Conservation (phyloP, 2,113 vertebrate species). For the Coregonus clupeaformis region DNA sequence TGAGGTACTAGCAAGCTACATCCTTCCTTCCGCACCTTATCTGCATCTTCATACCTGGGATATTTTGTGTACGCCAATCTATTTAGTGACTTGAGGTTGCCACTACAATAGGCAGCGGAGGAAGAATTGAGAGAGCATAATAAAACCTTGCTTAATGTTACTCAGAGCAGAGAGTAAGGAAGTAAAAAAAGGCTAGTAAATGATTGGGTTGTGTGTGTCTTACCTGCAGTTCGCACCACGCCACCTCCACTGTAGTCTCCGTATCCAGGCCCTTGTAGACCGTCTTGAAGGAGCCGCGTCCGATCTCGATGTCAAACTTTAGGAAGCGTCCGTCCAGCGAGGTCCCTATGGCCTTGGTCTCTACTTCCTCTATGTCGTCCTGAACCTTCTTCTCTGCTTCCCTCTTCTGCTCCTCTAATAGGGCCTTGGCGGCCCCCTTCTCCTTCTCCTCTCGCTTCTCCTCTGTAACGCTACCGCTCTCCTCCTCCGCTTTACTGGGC, state of each 20-base stretch:
- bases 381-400: constrained; percentile 78
- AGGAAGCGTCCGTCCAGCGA: constrained; percentile 94
- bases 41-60: not conserved
- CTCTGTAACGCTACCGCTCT: constrained; percentile 28
- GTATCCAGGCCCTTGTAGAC: constrained; percentile 98
- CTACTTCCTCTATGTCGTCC: constrained; percentile 92
- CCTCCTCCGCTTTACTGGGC: constrained; percentile 40
- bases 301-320: constrained; percentile 98
- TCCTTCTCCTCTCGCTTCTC: constrained; percentile 62
- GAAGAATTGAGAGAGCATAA: not conserved
- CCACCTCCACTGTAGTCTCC: constrained; percentile 96
- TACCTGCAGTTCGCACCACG: constrained; percentile 99
- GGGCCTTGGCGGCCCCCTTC: constrained; percentile 66
- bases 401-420: constrained; percentile 71
- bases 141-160: too few species aligned
- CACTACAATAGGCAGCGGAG: not conserved
- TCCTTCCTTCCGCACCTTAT: constrained; percentile 21
- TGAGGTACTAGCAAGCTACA: constrained; percentile 17
- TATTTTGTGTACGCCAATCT: not conserved
- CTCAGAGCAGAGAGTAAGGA: too few species aligned
- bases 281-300: constrained; percentile 96
- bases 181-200: too few species aligned
- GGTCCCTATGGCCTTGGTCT: constrained; percentile 96
- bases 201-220: constrained; percentile 19
- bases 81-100: not conserved